Evolutionary conservation across 2,888 invertebrate species (phyloP), one percentile per base, ranked within the genome.

Genomic region (Uloborus plumipes): DNA sequence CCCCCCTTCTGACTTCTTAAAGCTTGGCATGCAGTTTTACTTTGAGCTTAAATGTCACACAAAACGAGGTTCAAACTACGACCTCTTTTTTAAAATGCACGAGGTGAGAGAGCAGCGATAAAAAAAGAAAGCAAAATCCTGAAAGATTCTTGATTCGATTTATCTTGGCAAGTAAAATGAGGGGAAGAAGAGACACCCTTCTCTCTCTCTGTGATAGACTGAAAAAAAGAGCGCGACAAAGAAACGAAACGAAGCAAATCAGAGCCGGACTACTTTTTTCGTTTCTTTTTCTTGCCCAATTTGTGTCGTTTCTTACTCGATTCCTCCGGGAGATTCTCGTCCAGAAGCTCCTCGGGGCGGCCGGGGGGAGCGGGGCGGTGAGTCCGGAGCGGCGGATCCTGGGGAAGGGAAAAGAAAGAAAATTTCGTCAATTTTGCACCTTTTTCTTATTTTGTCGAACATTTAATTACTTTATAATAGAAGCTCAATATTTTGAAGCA

Each of bases 241-340:
- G 39, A 26, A 13, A 15, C 14, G 18, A n/a, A 13, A 47, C 47
- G 26, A 62, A 18, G 55, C 55, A n/a, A 15, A 9, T 16, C 14
- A 18, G 20, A 55, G 2, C 22, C 50, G 11, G 26, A 26, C 26
- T 64, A 64, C 55, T 70, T 74, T 64, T 69, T 80, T 18, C 70
- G 74, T 51, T 64, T 74, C 64, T 74, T 80, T 51, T 47, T 66
- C 39, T 61, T 66, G 55, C 69, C 49, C 26, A 80, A 80, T 70
- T 59, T 61, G 47, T 22, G 55, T 55, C 20, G 55, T 55, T 69
- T 74, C 74, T 80, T 80, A 74, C 74, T 74, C 58, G 74, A 70
- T 64, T 74, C 74, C 50, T 80, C 80, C 1, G 62, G 62, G 11
- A 73, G 58, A 13, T 64, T 39, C 58, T 80, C 74, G 26, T 80